Percentiles rank a stretch among this genome's conserved stretches.
phyloP scores from a whole-genome alignment of 2,113 vertebrate species.

The Candoia aspera region DNA sequence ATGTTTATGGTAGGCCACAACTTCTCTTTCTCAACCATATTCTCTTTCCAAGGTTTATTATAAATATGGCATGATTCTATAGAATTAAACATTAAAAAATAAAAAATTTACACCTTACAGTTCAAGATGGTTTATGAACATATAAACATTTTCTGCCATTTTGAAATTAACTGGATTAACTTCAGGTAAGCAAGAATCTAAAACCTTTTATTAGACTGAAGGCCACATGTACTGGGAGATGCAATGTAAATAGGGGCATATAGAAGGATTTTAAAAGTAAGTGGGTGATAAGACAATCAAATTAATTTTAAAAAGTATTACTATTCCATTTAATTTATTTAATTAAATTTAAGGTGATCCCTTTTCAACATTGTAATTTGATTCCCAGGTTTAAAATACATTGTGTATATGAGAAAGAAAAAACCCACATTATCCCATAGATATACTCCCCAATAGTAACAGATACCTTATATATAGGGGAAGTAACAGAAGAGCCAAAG shows the following conservation, averaged over 20 bases:
- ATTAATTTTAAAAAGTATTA: neutral
- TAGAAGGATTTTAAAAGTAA: neutral
- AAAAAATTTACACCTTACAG: neutral
- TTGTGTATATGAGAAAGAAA: neutral
- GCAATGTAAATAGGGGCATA: neutral
- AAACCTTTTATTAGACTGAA: neutral
- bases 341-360: neutral
- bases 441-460: neutral
- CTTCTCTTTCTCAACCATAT: neutral
- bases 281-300: neutral
- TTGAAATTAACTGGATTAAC: neutral
- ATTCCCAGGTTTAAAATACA: neutral
- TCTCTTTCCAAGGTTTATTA: neutral
- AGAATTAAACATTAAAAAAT: neutral
- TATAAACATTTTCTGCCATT: neutral
- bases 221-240: neutral
- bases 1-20: neutral
- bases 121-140: neutral
- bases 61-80: neutral
- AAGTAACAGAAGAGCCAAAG: too few relatives aligned
- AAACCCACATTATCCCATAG: neutral
- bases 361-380: neutral
- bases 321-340: neutral
- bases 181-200: neutral
- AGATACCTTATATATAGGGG: neutral